Evolutionary conservation across 2,113 vertebrate species (phyloP).

Genomic region (Equus przewalskii): DNA sequence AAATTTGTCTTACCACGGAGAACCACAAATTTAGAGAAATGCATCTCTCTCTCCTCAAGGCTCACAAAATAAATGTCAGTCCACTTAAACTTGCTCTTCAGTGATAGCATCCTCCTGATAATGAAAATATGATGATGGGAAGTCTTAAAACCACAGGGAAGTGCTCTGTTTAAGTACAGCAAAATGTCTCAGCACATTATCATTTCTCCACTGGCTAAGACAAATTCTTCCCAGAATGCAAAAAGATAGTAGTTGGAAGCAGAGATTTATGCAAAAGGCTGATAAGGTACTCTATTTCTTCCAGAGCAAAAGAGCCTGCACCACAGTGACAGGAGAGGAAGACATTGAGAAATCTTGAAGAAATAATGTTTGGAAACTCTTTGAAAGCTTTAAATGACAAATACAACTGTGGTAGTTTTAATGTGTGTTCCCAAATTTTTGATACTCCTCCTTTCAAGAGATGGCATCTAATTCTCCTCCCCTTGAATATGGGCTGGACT

Average conservation of each 20-base stretch:
- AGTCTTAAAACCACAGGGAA: constrained; percentile 58
- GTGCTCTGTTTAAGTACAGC: background rate
- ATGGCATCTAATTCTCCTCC: background rate
- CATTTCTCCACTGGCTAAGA: constrained; percentile 65
- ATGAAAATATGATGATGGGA: background rate
- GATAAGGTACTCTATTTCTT: constrained; percentile 74
- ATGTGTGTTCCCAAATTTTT: background rate
- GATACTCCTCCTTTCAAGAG: background rate
- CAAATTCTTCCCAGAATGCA: constrained; percentile 74
- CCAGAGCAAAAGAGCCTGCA: constrained; percentile 70
- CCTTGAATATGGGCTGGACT: background rate
- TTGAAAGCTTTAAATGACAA: constrained; percentile 65
- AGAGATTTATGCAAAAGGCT: constrained; percentile 75
- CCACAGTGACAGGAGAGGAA: constrained; percentile 71
- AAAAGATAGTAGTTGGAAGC: constrained; percentile 69
- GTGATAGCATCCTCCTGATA: background rate
- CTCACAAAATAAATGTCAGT: constrained; percentile 30
- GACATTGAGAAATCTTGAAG: background rate
- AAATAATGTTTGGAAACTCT: constrained; percentile 62
- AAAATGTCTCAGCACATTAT: constrained; percentile 55
- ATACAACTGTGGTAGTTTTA: background rate
- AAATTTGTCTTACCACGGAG: constrained; percentile 2
- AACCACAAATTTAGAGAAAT: background rate
- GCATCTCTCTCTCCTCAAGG: background rate
- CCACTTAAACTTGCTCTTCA: background rate